Evolutionary conservation across 2,888 invertebrate species (phyloP).

Genomic region (Lordiphosa fenestrarum): DNA sequence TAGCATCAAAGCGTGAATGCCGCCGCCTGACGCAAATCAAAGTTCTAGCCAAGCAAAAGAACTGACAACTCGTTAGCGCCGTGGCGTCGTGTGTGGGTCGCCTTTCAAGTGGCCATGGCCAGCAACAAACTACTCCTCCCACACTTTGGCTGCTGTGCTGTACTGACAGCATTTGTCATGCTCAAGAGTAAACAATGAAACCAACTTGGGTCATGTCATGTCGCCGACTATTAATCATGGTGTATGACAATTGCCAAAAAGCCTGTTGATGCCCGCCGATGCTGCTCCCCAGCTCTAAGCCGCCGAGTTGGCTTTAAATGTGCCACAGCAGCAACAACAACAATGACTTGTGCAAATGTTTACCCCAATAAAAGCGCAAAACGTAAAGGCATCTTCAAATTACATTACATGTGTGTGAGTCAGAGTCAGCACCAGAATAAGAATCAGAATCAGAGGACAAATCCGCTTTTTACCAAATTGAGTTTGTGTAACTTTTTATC

Average conservation of each 20-base stretch:
- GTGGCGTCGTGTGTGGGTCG: conserved; percentile 40
- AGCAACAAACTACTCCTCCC: conserved; percentile 24
- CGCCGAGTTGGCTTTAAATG: too few species aligned
- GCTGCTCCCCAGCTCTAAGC: too few species aligned
- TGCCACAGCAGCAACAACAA: conserved; percentile 1
- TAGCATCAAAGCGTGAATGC: conserved; percentile 45
- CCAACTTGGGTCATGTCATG: conserved; percentile 4
- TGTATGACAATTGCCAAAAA: conserved; percentile 1
- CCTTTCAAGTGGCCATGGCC: conserved; percentile 51
- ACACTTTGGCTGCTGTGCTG: conserved; percentile 19
- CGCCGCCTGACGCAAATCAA: conserved; percentile 29
- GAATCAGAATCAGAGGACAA: not conserved
- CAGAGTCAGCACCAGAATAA: not conserved
- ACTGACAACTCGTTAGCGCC: conserved; percentile 38
- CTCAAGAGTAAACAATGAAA: conserved; percentile 21
- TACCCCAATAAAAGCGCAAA: conserved; percentile 13
- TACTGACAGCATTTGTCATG: conserved; percentile 30
- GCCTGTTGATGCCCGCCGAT: conserved; percentile 6
- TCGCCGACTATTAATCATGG: conserved; percentile 2
- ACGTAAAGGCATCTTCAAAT: conserved; percentile 26
- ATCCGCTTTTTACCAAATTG: conserved; percentile 44
- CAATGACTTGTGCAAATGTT: conserved; percentile 23
- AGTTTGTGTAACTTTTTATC: conserved; percentile 55
- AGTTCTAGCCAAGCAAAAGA: conserved; percentile 43
- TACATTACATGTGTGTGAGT: conserved; percentile 22